These are phyloP conservation scores for Leptoteleia sp. DNA, from an alignment of 1,140 invertebrate species.

Conservation along the genomic window DNA sequence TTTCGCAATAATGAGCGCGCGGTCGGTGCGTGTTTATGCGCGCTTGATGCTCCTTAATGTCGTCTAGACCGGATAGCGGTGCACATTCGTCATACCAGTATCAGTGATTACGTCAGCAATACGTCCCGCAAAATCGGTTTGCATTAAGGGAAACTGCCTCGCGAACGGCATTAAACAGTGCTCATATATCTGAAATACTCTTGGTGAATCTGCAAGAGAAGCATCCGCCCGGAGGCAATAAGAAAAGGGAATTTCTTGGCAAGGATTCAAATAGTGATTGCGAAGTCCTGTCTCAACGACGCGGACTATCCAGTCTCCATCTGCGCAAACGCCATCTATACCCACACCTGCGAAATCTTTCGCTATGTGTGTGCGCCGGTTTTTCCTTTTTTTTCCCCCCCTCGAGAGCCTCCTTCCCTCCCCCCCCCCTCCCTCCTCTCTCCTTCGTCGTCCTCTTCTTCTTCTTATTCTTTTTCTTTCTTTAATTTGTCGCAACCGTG, in stretches of 20 bases:
- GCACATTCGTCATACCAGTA: conserved; percentile 72
- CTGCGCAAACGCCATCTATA: conserved; percentile 43
- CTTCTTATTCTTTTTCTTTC: conserved; percentile 27
- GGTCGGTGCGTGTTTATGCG: conserved; percentile 53
- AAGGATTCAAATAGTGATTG: conserved; percentile 80
- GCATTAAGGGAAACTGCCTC: conserved; percentile 71
- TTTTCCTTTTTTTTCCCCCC: no score
- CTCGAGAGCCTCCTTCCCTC: no score
- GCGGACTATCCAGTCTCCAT: conserved; percentile 70
- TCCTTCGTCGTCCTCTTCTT: no score
- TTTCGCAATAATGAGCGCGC: conserved; percentile 18
- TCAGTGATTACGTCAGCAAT: conserved; percentile 74
- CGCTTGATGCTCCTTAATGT: conserved; percentile 66
- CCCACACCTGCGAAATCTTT: conserved; percentile 30
- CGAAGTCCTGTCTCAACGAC: conserved; percentile 77
- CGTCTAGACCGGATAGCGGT: conserved; percentile 75
- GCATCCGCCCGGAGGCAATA: conserved; percentile 58
- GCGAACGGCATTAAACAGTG: conserved; percentile 57
- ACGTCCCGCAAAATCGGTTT: conserved; percentile 67
- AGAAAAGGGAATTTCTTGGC: conserved; percentile 72
- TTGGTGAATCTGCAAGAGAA: conserved; percentile 61
- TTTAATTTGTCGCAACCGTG: conserved; percentile 36
- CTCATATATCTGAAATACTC: conserved; percentile 57
- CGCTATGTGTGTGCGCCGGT: no score
- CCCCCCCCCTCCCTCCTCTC: no score